phyloP scores from a whole-genome alignment of 2,888 invertebrate genomes.

The Pimpla rufipes region DNA sequence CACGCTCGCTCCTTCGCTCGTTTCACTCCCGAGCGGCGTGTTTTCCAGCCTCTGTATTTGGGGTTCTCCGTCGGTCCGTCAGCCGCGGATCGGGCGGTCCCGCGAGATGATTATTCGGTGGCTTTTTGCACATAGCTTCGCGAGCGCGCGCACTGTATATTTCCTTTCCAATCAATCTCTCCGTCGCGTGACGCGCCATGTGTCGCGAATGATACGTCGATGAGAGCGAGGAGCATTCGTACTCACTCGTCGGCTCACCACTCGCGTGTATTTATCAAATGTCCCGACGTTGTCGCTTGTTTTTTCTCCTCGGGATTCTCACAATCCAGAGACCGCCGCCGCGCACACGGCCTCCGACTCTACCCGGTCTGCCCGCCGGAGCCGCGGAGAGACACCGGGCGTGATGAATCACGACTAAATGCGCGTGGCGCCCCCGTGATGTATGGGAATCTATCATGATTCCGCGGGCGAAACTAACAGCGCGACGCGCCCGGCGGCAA shows the following conservation, averaged over 20 bases:
- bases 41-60: slow-evolving; percentile 19
- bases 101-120: slow-evolving; percentile 60
- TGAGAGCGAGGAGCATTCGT: slow-evolving; percentile 49
- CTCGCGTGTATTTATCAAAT: slow-evolving; percentile 57
- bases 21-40: slow-evolving; percentile 10
- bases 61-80: slow-evolving; percentile 1
- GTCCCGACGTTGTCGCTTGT: slow-evolving; percentile 5
- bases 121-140: slow-evolving; percentile 25
- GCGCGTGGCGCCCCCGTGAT: slow-evolving; percentile 56
- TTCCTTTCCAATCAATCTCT: slow-evolving; percentile 64
- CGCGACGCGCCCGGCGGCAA: no score
- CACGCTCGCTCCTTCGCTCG: background rate
- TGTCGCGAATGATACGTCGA: slow-evolving; percentile 52
- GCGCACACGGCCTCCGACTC: slow-evolving; percentile 16
- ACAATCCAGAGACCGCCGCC: slow-evolving; percentile 27
- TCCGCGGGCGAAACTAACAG: slow-evolving; percentile 6
- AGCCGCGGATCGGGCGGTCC: slow-evolving; percentile 5
- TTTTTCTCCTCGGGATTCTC: slow-evolving; percentile 34
- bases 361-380: slow-evolving; percentile 13
- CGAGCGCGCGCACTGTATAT: slow-evolving; percentile 33
- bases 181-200: slow-evolving; percentile 25
- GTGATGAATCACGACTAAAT: slow-evolving; percentile 63
- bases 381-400: slow-evolving; percentile 38
- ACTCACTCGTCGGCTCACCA: slow-evolving; percentile 10
- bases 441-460: slow-evolving; percentile 56